Evolutionary conservation across 2,797 vertebrate genomes (phyloP).

Genomic region (Eidolon dupreanum): DNA sequence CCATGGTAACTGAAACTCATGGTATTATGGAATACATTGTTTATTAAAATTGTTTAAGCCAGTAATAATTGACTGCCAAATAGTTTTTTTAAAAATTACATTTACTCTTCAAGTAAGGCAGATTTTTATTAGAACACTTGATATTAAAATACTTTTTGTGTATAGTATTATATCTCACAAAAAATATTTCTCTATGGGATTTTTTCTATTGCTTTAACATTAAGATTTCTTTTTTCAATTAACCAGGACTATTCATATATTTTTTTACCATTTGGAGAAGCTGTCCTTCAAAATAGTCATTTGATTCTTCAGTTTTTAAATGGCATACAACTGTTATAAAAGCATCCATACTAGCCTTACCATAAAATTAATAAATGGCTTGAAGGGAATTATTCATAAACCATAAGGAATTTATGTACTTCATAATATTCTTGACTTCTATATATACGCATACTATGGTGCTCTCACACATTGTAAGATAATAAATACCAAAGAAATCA

Average conservation of each 20-base stretch:
- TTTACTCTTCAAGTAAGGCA: not conserved
- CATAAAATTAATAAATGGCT: conserved; percentile 59
- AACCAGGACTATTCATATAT: conserved; percentile 7
- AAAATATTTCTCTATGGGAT: not conserved
- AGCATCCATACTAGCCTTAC: not conserved
- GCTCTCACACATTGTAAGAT: not conserved
- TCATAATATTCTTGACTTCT: conserved; percentile 68
- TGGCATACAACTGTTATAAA: conserved; percentile 23
- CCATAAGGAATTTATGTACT: conserved; percentile 59
- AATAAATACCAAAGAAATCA: conserved; percentile 56
- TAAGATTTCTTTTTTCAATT: not conserved
- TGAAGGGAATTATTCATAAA: conserved; percentile 62
- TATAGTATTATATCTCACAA: not conserved
- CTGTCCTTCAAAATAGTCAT: conserved; percentile 59
- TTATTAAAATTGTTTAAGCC: not conserved
- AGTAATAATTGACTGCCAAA: not conserved
- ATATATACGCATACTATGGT: conserved; percentile 48
- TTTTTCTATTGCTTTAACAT: conserved; percentile 30
- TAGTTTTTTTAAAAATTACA: not conserved
- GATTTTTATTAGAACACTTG: conserved; percentile 22
- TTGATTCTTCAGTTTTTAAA: conserved; percentile 38
- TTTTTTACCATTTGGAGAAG: conserved; percentile 50
- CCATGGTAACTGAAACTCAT: not conserved
- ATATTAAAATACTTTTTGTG: not conserved
- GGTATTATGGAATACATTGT: not conserved